These are phyloP conservation scores for Hippocampus mohnikei DNA, from an alignment of 2,113 vertebrate genomes.

Conservation along the genomic window DNA sequence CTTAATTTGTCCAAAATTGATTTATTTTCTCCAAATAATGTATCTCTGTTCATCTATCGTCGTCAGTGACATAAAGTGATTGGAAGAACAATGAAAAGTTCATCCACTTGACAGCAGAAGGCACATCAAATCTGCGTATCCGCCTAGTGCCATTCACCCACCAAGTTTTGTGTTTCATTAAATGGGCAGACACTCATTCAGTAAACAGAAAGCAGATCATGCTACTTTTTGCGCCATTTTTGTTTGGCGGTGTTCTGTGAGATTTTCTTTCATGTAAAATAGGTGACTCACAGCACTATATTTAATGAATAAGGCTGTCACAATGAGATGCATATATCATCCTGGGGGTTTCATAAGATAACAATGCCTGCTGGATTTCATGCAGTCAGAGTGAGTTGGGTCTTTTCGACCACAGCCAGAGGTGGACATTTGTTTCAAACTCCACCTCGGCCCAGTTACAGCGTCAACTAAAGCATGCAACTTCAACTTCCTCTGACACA, in stretches of 20 bases:
- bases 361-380: not conserved
- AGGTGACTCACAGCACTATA: no score
- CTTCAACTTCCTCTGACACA: constrained; percentile 48
- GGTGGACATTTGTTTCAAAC: constrained; percentile 7
- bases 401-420: constrained; percentile 38
- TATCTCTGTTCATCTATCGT: not conserved
- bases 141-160: not conserved
- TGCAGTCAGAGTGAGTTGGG: constrained; percentile 44
- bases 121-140: not conserved
- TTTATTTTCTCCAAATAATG: not conserved
- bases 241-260: no score
- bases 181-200: no score
- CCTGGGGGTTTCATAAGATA: no score
- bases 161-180: not conserved
- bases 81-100: not conserved
- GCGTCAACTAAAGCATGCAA: constrained; percentile 26
- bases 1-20: not conserved
- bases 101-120: not conserved
- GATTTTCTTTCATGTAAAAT: no score
- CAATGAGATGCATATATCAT: not conserved
- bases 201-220: no score
- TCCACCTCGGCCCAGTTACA: constrained; percentile 21
- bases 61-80: not conserved
- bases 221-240: no score
- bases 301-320: no score